Evolutionary conservation across 2,888 invertebrate species (phyloP), one percentile per base, ranked within the genome.

Genomic region (Trachelus tabidus): DNA sequence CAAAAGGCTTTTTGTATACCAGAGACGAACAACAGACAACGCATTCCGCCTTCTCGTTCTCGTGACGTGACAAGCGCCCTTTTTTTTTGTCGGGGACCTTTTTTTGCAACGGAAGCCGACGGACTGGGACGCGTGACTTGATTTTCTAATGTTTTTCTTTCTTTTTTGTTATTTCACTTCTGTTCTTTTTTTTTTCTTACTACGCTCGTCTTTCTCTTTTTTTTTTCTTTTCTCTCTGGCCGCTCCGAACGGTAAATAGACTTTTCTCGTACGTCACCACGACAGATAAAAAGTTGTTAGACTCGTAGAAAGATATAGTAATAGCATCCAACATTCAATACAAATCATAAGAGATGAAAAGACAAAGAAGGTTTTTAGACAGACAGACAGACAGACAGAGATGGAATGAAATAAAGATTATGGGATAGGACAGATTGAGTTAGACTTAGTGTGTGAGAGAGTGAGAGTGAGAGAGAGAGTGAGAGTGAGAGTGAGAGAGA

Each of bases 251-350:
- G 74, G 74, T 37, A 35, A 74, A 88, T 87, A 88, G 85, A 87
- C 88, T 88, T 88, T 86, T 85, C 87, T 86, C 85, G 78, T 81
- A 84, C 83, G 85, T 87, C 85, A 88, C 85, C 87, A 88, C 87
- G 88, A 87, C 86, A 87, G 81, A 84, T 75, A 81, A 83, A 77
- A 81, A 78, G 77, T 78, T 80, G 56, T 69, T 69, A 76, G 77
- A 79, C 79, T 77, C 75, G 68, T 79, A 80, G 73, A 78, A 76
- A 75, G 75, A 75, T 56, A 56, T 68, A 76, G 82, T 79, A 73
- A 85, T 82, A 83, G 90, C 90, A 91, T 90, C 86, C 90, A 90
- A 90, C 90, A 91, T 88, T 87, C 88, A 90, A 86, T 87, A 90
- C 86, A 87, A 85, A 85, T 83, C 82, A 86, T 86, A 85, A 87